Conservation (phyloP, 1,140 invertebrate species). For the Chrysoperla carnea region DNA sequence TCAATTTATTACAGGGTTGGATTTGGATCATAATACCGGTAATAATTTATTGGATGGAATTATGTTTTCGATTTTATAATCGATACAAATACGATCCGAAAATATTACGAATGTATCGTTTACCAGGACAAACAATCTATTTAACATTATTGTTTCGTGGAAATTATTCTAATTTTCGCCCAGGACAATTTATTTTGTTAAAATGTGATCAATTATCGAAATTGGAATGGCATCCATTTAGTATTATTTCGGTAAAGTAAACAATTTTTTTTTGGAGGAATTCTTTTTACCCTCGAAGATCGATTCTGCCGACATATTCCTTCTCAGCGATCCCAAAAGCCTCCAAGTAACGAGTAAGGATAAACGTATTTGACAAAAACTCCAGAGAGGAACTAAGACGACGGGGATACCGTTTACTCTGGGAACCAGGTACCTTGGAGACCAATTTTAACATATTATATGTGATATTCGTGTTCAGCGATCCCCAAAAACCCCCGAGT, state of each 20-base stretch:
- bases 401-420: too few species aligned
- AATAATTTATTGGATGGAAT: not conserved
- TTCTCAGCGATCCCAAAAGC: too few species aligned
- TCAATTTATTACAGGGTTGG: not conserved
- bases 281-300: too few species aligned
- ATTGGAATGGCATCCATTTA: not conserved
- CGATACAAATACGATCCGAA: not conserved
- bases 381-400: too few species aligned
- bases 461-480: too few species aligned
- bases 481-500: too few species aligned
- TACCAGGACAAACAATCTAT: not conserved
- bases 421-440: too few species aligned
- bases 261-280: too few species aligned
- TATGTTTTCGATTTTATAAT: not conserved
- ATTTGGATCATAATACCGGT: not conserved
- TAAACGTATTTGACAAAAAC: too few species aligned
- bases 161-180: not conserved
- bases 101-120: not conserved
- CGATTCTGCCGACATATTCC: too few species aligned
- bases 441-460: too few species aligned
- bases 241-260: not conserved
- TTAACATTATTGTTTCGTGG: not conserved
- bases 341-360: too few species aligned
- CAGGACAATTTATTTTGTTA: not conserved
- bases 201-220: not conserved